phyloP scores from a whole-genome alignment of 2,888 invertebrate species.

The Ennomos fuscantarius region DNA sequence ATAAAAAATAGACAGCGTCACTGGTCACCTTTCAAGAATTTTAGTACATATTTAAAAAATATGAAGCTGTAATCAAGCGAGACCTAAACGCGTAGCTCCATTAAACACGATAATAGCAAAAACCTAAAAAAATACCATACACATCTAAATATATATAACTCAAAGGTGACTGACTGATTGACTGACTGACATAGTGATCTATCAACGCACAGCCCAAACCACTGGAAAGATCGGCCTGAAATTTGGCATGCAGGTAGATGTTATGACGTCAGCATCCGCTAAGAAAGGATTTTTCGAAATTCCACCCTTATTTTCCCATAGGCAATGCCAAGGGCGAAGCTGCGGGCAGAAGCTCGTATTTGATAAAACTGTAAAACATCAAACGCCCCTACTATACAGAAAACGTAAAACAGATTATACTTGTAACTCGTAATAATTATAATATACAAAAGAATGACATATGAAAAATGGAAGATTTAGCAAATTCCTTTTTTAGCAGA shows the following conservation, averaged over 20 bases:
- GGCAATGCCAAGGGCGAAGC: too few species aligned
- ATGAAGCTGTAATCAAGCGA: slow-evolving; percentile 47
- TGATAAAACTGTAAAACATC: slow-evolving; percentile 20
- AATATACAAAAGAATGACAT: slow-evolving; percentile 51
- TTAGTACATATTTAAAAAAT: slow-evolving; percentile 45
- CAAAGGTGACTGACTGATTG: too few species aligned
- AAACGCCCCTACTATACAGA: slow-evolving; percentile 1
- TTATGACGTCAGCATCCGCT: too few species aligned
- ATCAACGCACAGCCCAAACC: too few species aligned
- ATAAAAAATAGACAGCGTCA: slow-evolving; percentile 24
- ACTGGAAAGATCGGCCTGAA: too few species aligned
- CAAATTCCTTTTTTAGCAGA: slow-evolving; percentile 48
- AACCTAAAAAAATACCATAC: slow-evolving; percentile 37
- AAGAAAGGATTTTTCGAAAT: too few species aligned
- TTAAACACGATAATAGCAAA: slow-evolving; percentile 46
- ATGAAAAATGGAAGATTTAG: slow-evolving; percentile 60
- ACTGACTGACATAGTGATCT: too few species aligned
- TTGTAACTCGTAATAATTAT: slow-evolving; percentile 32
- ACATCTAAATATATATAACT: too few species aligned
- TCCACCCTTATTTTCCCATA: too few species aligned
- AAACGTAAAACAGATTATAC: slow-evolving; percentile 4
- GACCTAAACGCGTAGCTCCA: slow-evolving; percentile 36
- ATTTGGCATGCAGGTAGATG: too few species aligned
- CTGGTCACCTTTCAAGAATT: slow-evolving; percentile 47
- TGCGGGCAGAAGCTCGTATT: too few species aligned